phyloP scores from a whole-genome alignment of 2,113 vertebrate species.

The Megalops atlanticus region DNA sequence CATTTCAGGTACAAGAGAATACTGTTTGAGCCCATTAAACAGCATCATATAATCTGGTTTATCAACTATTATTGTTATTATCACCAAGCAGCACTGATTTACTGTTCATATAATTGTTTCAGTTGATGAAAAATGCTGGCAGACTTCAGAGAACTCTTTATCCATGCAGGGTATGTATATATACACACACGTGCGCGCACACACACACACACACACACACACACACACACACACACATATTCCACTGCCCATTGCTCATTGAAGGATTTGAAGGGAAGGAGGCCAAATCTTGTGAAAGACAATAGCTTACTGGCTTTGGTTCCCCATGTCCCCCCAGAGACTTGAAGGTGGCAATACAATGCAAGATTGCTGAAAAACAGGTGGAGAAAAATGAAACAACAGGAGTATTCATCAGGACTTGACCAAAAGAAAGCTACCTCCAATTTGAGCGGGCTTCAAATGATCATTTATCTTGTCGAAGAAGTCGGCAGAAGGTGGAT shows the following conservation, averaged over 20 bases:
- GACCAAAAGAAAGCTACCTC: conserved; percentile 23
- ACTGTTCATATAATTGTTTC: neutral
- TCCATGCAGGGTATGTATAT: too few species aligned
- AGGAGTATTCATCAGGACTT: conserved; percentile 56
- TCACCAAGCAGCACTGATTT: conserved; percentile 1
- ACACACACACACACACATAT: too few species aligned
- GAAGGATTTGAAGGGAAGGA: too few species aligned
- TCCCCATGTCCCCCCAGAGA: neutral
- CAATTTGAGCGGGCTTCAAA: conserved; percentile 55
- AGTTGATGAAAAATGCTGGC: neutral
- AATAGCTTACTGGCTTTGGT: conserved; percentile 8
- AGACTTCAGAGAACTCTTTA: too few species aligned
- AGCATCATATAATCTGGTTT: conserved; percentile 19
- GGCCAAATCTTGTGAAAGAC: too few species aligned
- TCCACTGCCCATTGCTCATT: too few species aligned
- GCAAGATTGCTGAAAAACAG: conserved; percentile 22
- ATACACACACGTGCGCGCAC: too few species aligned
- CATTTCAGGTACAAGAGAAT: neutral
- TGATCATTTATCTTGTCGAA: too few species aligned
- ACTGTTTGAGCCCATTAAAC: conserved; percentile 25
- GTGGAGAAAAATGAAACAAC: conserved; percentile 36
- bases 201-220: too few species aligned
- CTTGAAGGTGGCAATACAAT: neutral
- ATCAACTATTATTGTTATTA: neutral
- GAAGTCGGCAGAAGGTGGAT: conserved; percentile 60